Evolutionary conservation across 2,113 vertebrate genomes (phyloP).

Genomic region (Talpa occidentalis): DNA sequence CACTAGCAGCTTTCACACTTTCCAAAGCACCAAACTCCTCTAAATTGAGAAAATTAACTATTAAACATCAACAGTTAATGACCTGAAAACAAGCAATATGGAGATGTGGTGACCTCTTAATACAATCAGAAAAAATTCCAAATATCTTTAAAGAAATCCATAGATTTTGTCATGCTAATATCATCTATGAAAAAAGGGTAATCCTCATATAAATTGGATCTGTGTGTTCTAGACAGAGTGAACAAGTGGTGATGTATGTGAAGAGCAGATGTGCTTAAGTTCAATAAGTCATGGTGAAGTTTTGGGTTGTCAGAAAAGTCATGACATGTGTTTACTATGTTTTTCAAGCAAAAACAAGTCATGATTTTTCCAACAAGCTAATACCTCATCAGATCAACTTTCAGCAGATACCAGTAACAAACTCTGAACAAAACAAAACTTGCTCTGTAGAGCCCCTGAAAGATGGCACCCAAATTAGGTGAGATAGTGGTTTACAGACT

Average conservation of each 20-base stretch:
- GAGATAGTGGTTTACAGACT: background rate
- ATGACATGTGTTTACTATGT: too few relatives aligned
- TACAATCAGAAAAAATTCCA: background rate
- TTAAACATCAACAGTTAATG: slow-evolving; percentile 26
- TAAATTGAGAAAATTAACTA: slow-evolving; percentile 76
- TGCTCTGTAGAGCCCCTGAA: background rate
- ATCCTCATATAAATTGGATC: background rate
- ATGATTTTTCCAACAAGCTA: too few relatives aligned
- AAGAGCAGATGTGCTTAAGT: background rate
- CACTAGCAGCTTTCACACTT: slow-evolving; percentile 99
- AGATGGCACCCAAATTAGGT: background rate
- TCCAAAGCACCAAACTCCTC: slow-evolving; percentile 99
- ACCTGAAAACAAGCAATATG: background rate
- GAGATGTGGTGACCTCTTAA: background rate
- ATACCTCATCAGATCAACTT: background rate
- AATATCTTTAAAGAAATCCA: slow-evolving; percentile 44
- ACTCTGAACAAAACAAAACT: background rate
- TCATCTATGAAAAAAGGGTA: background rate
- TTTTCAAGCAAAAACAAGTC: too few relatives aligned
- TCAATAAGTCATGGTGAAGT: background rate
- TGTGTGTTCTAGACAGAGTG: background rate
- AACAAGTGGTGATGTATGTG: background rate
- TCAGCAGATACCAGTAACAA: background rate
- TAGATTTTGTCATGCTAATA: background rate
- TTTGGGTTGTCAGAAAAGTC: too few relatives aligned